Percentiles rank a stretch among this genome's conserved stretches.
phyloP scores from a whole-genome alignment of 2,113 vertebrate species.

The Melanerpes aurifrons region DNA sequence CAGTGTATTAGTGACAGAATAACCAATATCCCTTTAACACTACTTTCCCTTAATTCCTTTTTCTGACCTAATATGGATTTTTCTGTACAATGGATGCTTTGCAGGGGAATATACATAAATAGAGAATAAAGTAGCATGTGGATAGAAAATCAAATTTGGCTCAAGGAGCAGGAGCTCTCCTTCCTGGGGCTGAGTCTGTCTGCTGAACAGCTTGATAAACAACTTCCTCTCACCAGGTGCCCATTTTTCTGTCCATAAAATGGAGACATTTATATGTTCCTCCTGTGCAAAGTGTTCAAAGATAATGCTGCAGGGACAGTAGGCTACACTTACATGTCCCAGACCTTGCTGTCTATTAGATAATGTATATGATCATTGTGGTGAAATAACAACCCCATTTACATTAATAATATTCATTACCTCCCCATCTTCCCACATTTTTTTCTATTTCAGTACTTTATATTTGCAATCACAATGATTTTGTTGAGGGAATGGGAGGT shows the following conservation, averaged over 20 bases:
- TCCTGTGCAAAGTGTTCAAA: background rate
- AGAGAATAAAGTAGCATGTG: background rate
- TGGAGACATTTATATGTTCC: background rate
- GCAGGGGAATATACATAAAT: background rate
- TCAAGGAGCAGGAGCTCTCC: background rate
- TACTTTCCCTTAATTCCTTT: background rate
- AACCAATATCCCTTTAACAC: background rate
- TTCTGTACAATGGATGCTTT: background rate
- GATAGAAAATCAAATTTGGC: background rate
- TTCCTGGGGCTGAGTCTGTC: background rate
- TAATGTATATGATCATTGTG: background rate
- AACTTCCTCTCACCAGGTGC: background rate
- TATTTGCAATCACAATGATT: background rate
- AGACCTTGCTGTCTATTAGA: background rate
- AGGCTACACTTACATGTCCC: background rate
- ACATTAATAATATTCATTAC: background rate
- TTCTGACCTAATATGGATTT: background rate
- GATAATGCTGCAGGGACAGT: background rate
- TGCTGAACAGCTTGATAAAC: background rate
- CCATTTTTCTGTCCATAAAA: background rate
- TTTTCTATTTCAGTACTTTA: background rate
- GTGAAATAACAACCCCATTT: background rate
- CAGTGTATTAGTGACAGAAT: background rate
- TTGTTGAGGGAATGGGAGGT: background rate
- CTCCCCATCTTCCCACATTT: background rate